A percentile compares a stretch with the other conserved stretches of the same genome.
phyloP scores from a whole-genome alignment of 2,797 vertebrate species.

The Gambelia wislizenii region DNA sequence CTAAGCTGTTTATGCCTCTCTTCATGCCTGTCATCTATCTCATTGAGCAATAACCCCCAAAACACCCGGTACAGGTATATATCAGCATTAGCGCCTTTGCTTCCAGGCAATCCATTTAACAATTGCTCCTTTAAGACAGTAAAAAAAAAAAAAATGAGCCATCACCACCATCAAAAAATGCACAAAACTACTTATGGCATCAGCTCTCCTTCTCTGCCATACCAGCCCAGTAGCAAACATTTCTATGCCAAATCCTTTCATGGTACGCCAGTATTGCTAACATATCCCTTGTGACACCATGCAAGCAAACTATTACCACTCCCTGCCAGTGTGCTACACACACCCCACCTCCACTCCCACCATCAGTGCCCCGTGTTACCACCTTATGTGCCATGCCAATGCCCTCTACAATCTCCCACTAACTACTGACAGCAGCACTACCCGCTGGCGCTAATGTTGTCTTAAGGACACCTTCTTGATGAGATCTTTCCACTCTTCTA shows the following conservation, averaged over 20 bases:
- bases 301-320: background rate
- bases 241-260: background rate
- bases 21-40: background rate
- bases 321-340: background rate
- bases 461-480: too few species aligned
- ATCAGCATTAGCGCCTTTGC: background rate
- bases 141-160: too few species aligned
- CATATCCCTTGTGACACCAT: too few species aligned
- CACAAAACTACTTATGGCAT: background rate
- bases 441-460: background rate
- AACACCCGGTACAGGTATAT: background rate
- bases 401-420: background rate
- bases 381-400: background rate
- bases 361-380: background rate
- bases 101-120: background rate
- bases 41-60: too few species aligned
- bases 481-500: too few species aligned
- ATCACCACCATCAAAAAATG: background rate
- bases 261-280: background rate
- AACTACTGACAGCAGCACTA: background rate
- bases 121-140: background rate
- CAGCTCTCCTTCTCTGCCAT: background rate
- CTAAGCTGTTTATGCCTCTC: background rate
- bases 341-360: background rate
- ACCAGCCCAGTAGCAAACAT: too few species aligned